Base-by-base conservation (phyloP, 64 coral and sea anemone genomes). In the Exaiptasia diaphana region DNA sequence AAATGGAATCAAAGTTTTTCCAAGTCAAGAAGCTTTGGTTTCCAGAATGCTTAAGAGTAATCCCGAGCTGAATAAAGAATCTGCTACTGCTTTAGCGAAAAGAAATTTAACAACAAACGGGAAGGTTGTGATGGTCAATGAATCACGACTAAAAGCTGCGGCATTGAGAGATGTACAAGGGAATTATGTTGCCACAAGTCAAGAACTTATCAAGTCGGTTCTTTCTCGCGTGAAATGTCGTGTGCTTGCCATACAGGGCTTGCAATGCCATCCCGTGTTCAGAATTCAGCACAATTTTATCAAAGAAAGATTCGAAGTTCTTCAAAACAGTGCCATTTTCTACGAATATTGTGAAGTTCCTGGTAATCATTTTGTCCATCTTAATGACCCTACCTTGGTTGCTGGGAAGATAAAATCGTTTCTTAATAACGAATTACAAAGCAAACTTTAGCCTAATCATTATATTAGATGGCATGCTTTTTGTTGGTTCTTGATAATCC, bases 361-460 rank as follows among this genome's bases (percentile, higher is more conserved):
- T 73, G 69, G 69, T 15, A 73, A 73, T 49, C 69, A 73, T 23
- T 49, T 29, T 73, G 69, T 73, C 28, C 69, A 73, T 46, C 22
- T 73, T 17, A 73, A 73, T 17, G 38, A 73, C 28, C 30, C 69
- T 32, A 10, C 25, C 15, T 3, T 49, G 32, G 69, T 73, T 45
- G 69, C 69, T 65, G 31, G 38, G 38, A 65, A 65, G 30, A 35
- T 65, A 1, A n/a, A 65, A 65, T 20, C 4, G 32, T 34, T 65
- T 65, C n/a, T 65, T 65, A 33, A 38, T 20, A 35, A 65, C 38
- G 33, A 65, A 6, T 13, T 37, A 35, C 18, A 65, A 18, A 65
- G 61, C 21, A 65, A 65, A 18, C 61, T 65, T 4, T 65, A 65
- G 14, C n/a, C n/a, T n/a, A n/a, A n/a, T n/a, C n/a, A n/a, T n/a